Percentiles rank a stretch among this genome's conserved stretches.
phyloP scores from a whole-genome alignment of 2,888 invertebrate genomes.

The Idaea aversata region DNA sequence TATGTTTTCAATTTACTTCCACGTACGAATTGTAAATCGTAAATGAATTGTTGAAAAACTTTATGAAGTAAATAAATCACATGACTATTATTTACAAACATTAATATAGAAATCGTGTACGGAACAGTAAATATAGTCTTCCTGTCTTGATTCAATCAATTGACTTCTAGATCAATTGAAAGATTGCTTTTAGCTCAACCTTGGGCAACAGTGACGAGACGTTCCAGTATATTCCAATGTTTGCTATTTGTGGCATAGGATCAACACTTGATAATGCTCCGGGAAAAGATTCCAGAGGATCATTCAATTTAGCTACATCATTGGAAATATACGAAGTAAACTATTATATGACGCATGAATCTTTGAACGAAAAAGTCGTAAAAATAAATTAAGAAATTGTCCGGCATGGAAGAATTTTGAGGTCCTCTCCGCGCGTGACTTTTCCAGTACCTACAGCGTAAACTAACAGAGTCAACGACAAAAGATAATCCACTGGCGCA shows the following conservation, averaged over 20 bases:
- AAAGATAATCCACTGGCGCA: too few species aligned
- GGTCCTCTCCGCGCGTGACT: too few species aligned
- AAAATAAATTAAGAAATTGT: not conserved
- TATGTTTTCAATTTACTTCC: too few species aligned
- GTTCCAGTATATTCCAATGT: slow-evolving; percentile 25
- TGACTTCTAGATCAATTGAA: slow-evolving; percentile 59
- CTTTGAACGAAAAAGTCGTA: not conserved
- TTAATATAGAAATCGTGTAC: not conserved
- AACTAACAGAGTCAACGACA: too few species aligned
- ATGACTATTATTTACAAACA: not conserved
- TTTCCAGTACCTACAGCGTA: not conserved
- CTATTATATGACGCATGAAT: not conserved
- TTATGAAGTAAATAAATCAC: too few species aligned
- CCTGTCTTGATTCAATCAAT: slow-evolving; percentile 58
- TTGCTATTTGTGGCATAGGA: not conserved
- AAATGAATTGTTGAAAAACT: too few species aligned
- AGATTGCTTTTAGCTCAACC: slow-evolving; percentile 62
- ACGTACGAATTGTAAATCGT: too few species aligned
- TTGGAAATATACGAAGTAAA: not conserved
- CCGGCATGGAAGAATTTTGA: not conserved
- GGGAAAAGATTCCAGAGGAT: not conserved
- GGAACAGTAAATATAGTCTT: slow-evolving; percentile 39
- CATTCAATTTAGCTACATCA: not conserved
- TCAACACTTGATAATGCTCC: not conserved
- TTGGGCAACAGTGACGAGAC: slow-evolving; percentile 38